These are phyloP conservation scores for Tetropium fuscum DNA, from an alignment of 2,888 invertebrate species.

Conservation along the genomic window DNA sequence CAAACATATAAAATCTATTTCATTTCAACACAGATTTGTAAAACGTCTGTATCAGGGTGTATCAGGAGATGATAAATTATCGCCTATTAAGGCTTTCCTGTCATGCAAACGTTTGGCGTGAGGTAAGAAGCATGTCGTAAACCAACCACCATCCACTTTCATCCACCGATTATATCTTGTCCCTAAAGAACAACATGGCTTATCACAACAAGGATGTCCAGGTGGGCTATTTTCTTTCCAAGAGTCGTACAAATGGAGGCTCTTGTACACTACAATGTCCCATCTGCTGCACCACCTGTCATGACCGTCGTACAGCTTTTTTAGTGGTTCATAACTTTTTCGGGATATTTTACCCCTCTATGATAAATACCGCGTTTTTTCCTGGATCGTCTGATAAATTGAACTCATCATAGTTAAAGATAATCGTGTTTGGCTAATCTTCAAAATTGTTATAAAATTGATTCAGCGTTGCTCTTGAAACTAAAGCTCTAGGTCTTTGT, in stretches of 20 bases:
- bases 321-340: constrained; percentile 27
- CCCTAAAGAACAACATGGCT: constrained; percentile 39
- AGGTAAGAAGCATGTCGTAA: constrained; percentile 23
- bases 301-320: constrained; percentile 56
- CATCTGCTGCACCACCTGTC: constrained; percentile 56
- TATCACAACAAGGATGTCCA: constrained; percentile 39
- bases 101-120: constrained; percentile 24
- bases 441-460: constrained; percentile 18
- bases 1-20: constrained; percentile 54
- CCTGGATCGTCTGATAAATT: constrained; percentile 2
- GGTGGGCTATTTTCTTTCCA: constrained; percentile 60
- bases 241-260: constrained; percentile 48
- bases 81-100: constrained; percentile 24
- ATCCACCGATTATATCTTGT: constrained; percentile 56
- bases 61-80: constrained; percentile 28
- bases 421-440: background rate
- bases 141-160: constrained; percentile 54
- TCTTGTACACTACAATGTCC: constrained; percentile 44
- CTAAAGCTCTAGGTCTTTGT: background rate
- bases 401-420: constrained; percentile 3
- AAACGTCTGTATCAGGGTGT: constrained; percentile 28
- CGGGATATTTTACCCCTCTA: constrained; percentile 21
- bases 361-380: constrained; percentile 2
- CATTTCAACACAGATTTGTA: constrained; percentile 48
- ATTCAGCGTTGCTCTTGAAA: constrained; percentile 1